Conservation (phyloP, 2,113 vertebrate genomes). For the Lamprotornis superbus region DNA sequence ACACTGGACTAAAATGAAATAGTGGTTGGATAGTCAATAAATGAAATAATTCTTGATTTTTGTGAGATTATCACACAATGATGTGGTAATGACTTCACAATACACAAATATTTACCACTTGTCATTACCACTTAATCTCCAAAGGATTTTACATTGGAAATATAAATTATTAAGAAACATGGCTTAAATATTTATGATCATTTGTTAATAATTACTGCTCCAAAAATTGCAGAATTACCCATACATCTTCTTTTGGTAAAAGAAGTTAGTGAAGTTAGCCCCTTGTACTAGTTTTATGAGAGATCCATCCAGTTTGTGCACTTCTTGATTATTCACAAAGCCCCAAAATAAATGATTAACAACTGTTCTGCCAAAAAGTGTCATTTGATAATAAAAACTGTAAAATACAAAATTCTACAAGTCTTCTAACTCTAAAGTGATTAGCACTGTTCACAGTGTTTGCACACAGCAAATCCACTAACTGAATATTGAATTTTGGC, state of each 20-base stretch:
- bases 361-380: neutral
- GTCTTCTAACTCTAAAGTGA: neutral
- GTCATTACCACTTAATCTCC: neutral
- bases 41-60: neutral
- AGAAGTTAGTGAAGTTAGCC: neutral
- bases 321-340: neutral
- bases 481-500: neutral
- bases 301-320: neutral
- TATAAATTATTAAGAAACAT: slow-evolving; percentile 31
- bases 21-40: neutral
- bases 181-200: neutral
- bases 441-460: neutral
- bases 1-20: neutral
- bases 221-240: neutral
- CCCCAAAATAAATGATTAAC: neutral
- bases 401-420: neutral
- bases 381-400: neutral
- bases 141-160: neutral
- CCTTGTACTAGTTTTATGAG: neutral
- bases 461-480: neutral
- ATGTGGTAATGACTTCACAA: neutral
- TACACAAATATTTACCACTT: neutral
- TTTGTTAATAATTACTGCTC: neutral
- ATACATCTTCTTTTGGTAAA: neutral
- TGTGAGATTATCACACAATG: neutral